Base-by-base conservation (phyloP, 1,140 invertebrate species). In the Dendroctonus ponderosae region DNA sequence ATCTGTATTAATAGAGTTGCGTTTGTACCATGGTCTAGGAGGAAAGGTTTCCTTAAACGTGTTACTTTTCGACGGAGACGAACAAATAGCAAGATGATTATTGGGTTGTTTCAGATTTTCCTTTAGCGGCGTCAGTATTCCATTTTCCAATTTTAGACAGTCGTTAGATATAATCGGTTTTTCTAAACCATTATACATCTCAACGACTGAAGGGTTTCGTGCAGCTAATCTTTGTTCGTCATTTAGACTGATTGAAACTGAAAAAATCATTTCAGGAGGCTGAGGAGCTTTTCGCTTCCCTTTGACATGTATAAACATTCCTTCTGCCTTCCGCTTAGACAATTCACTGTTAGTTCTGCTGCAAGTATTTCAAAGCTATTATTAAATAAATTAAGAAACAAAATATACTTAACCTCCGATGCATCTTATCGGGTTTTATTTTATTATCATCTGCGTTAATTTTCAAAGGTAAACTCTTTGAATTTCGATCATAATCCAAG, bases 281-380 rank as follows among this genome's bases (percentile, higher is more conserved):
- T 83, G 83, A 0, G 89, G 89, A 3, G 89, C 89, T 72, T 83
- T 84, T 43, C 89, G 79, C 73, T 91, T 91, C 9, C 89, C 89
- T 68, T 88, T 89, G 0, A 91, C 88, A 76, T 91, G 87, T 5
- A 75, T 80, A 74, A 77, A 83, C 49, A 73, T 82, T 66, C 76
- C 79, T 60, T 73, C 78, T 75, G 70, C 77, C 53, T 72, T 81
- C 72, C 74, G 80, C 75, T 79, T 83, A 48, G 76, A 80, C 39
- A 77, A 81, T 74, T 85, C 85, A 75, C 85, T 86, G 4, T 81
- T 77, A 7, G 83, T 84, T 66, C 82, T 67, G 12, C 9, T 11
- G 12, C 12, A 11, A 46, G 12, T 3, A 12, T 46, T 46, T 46
- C 9, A 11, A 12, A 12, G 12, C 12, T 46, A 46, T 46, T 12